Base-by-base conservation (phyloP, 2,888 invertebrate species). In the Acanthococcus lagerstroemiae region DNA sequence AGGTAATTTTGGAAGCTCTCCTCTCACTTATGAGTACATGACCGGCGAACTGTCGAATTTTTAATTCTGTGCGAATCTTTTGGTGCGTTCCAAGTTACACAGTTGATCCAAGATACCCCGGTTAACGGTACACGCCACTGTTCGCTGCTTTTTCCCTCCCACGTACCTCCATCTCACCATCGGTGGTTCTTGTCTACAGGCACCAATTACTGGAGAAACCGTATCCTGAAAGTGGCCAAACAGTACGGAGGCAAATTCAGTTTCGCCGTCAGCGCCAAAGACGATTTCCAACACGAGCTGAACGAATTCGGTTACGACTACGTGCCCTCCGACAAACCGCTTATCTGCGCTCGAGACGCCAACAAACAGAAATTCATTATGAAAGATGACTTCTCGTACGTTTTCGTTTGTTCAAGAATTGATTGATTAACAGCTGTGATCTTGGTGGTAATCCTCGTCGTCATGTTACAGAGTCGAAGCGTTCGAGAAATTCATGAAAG, bases 131-230 rank as follows among this genome's bases (percentile, higher is more conserved):
- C n/a, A n/a, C n/a, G n/a, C n/a, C n/a, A n/a, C n/a, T n/a, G n/a
- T n/a, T n/a, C n/a, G n/a, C n/a, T n/a, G n/a, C n/a, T n/a, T n/a
- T n/a, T n/a, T n/a, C n/a, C n/a, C n/a, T n/a, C n/a, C n/a, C n/a
- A n/a, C n/a, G n/a, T n/a, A n/a, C 12, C n/a, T n/a, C n/a, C n/a
- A n/a, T n/a, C n/a, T n/a, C n/a, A n/a, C n/a, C n/a, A n/a, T n/a
- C n/a, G n/a, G n/a, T n/a, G n/a, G n/a, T n/a, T n/a, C n/a, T n/a
- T n/a, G n/a, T n/a, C 69, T 70, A 30, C 66, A 79, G 80, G 94
- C 56, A 95, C 96, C 61, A 96, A 99, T 80, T 99, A 99, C 81
- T 99, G 97, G 96, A 87, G 95, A 73, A 96, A 96, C 79, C 85
- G 96, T 71, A 86, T 96, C 58, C 83, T 96, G 72, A 96, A 96